Evolutionary conservation across 1,140 invertebrate genomes (phyloP).

Genomic region (Monochamus saltuarius): DNA sequence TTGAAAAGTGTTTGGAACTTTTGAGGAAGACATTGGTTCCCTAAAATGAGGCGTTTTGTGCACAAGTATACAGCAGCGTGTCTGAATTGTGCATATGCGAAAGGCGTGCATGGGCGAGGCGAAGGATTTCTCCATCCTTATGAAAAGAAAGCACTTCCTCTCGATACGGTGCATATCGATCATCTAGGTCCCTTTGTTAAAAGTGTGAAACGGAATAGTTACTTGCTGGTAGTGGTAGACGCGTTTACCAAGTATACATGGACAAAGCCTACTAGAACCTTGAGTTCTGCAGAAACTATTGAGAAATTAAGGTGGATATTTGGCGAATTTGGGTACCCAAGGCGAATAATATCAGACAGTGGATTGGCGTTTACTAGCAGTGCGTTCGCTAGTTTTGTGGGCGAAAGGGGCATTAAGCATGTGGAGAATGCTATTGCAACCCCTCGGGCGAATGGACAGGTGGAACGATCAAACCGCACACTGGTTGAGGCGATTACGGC

Average conservation of each 20-base stretch:
- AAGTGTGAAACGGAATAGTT: constrained; percentile 29
- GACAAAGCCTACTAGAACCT: constrained; percentile 10
- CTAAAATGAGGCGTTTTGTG: constrained; percentile 4
- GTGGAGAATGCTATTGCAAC: constrained; percentile 42
- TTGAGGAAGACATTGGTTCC: constrained; percentile 45
- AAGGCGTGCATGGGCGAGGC: constrained; percentile 12
- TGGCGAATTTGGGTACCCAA: constrained; percentile 32
- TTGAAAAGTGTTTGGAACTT: constrained; percentile 40
- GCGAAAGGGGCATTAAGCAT: constrained; percentile 33
- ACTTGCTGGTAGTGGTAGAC: constrained; percentile 48
- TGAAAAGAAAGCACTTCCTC: constrained; percentile 14
- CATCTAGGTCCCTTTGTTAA: constrained; percentile 40
- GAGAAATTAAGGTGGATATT: not conserved
- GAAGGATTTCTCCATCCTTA: constrained; percentile 14
- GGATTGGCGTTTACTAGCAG: constrained; percentile 37
- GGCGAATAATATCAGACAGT: constrained; percentile 23
- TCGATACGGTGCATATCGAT: constrained; percentile 39
- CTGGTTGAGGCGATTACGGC: constrained; percentile 22
- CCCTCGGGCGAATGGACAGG: constrained; percentile 43
- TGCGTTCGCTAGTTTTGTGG: constrained; percentile 36
- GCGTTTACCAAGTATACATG: constrained; percentile 46
- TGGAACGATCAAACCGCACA: constrained; percentile 39
- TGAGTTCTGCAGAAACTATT: too few species aligned
- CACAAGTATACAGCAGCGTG: not conserved
- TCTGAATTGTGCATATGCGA: constrained; percentile 8